Conservation (phyloP, 2,797 vertebrate species). For the Brachyalestes nurse region DNA sequence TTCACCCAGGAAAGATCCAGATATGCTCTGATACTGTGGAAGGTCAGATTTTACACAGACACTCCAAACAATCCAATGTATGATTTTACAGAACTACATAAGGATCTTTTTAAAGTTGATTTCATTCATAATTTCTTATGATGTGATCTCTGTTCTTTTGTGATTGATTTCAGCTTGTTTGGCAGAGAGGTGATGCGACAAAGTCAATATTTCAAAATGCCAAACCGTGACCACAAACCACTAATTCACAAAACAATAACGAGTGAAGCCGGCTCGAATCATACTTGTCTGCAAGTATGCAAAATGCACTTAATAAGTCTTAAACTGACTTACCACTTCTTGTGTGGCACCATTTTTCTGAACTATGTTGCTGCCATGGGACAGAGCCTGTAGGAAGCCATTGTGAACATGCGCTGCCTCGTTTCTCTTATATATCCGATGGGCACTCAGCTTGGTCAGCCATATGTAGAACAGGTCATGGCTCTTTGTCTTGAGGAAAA, state of each 20-base stretch:
- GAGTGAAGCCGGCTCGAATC: neutral
- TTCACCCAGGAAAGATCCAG: constrained; percentile 45
- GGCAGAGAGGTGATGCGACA: neutral
- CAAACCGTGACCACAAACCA: neutral
- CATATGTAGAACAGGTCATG: constrained; percentile 90
- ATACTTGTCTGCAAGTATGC: neutral
- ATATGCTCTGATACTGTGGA: constrained; percentile 55
- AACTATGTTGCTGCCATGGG: constrained; percentile 36
- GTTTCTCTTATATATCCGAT: constrained; percentile 82
- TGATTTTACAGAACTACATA: neutral
- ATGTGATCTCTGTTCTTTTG: too few species aligned
- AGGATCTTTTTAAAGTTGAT: neutral
- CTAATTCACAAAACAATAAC: neutral
- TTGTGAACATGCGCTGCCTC: constrained; percentile 71
- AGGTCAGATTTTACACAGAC: neutral
- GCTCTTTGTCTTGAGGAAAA: constrained; percentile 82
- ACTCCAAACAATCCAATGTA: neutral
- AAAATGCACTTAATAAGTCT: neutral
- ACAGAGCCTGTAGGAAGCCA: constrained; percentile 63
- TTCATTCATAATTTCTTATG: too few species aligned
- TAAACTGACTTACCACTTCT: constrained; percentile 14
- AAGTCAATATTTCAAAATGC: neutral
- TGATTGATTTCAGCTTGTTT: neutral
- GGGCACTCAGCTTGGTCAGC: constrained; percentile 89
- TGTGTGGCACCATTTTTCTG: constrained; percentile 68